Base-by-base conservation (phyloP, 2,888 invertebrate genomes). In the Eilema griseolum region DNA sequence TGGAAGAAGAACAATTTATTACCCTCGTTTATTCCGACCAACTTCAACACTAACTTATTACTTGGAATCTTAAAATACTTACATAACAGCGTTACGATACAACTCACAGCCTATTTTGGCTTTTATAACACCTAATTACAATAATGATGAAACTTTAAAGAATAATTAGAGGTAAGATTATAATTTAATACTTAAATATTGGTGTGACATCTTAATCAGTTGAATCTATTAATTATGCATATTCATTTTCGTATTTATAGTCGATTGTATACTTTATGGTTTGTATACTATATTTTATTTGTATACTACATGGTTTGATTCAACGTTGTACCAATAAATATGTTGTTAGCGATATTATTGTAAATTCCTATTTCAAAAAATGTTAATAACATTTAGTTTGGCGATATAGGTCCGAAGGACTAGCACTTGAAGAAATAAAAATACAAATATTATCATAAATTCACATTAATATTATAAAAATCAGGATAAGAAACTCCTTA, bases 61-160 rank as follows among this genome's bases (percentile, higher is more conserved):
- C 65, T 80, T 72, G 70, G 73, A 79, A 77, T 72, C 82, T 73
- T 76, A 79, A 74, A 26, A 73, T 68, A 82, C 73, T 83, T 83
- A 77, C n/a, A 67, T 74, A 76, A 75, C 68, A 79, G 68, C 67
- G n/a, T 73, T 75, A 84, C 70, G 62, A 76, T 83, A 79, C 77
- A 86, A 83, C 77, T 90, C 90, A 91, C 90, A 91, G 90, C 89
- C 88, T 77, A 82, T 82, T 85, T 90, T 89, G 90, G 89, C 90
- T 89, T 84, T 74, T 63, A 77, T 70, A 69, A 83, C 67, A 77
- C 74, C 73, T 76, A 79, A 77, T 78, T 76, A 78, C 64, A 72
- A 75, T 75, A 75, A 77, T 75, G 63, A 74, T 57, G 57, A 75
- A 81, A 69, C 70, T 67, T 70, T 80, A 60, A 71, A 56, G 37